phyloP scores from a whole-genome alignment of 2,113 vertebrate species.

The Leptocoma aspasia region DNA sequence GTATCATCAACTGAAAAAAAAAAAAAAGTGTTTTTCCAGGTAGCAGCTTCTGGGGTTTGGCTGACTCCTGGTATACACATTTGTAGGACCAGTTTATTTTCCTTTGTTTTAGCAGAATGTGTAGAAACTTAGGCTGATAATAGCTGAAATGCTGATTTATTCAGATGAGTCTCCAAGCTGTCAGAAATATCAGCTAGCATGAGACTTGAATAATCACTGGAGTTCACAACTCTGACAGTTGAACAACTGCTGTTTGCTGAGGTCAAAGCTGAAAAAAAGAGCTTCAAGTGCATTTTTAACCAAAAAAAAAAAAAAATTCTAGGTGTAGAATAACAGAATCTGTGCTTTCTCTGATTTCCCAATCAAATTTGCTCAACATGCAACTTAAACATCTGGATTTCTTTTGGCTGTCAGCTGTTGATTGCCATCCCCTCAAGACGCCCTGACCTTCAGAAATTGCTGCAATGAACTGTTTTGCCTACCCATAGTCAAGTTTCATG shows the following conservation, averaged over 20 bases:
- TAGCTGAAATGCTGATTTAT: neutral
- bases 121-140: neutral
- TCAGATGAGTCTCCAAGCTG: accelerated
- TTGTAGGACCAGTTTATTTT: neutral
- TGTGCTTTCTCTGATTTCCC: constrained; percentile 8
- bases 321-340: neutral
- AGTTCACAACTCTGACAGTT: neutral
- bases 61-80: neutral
- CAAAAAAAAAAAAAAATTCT: neutral
- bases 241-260: neutral
- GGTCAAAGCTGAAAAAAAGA: neutral
- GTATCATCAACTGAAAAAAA: neutral
- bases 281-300: neutral
- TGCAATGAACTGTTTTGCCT: neutral
- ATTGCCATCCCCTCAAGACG: neutral
- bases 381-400: neutral
- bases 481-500: neutral
- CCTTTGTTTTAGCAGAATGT: neutral
- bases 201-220: neutral
- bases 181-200: neutral
- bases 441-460: neutral
- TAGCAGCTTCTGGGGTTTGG: neutral
- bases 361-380: neutral
- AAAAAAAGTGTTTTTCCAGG: neutral
- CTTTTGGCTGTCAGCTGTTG: neutral